phyloP scores from a whole-genome alignment of 1,140 invertebrate species.

The Vanessa tameamea region DNA sequence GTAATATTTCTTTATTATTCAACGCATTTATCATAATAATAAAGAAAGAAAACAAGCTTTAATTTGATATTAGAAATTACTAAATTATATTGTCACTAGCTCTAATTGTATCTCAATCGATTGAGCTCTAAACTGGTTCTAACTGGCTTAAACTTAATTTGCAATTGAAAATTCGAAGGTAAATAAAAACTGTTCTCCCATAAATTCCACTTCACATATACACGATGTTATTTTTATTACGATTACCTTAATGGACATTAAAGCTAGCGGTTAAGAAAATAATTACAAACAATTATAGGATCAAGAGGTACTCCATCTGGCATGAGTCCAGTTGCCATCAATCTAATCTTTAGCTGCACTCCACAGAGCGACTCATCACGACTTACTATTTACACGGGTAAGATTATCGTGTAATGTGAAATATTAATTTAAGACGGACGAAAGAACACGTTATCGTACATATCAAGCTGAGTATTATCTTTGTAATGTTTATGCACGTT shows the following conservation, averaged over 20 bases:
- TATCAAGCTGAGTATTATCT: neutral
- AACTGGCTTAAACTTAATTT: too few species aligned
- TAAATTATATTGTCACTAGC: too few species aligned
- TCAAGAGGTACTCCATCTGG: neutral
- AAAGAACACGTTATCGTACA: neutral
- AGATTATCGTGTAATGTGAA: conserved; percentile 15
- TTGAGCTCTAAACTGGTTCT: too few species aligned
- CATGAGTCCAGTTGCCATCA: conserved; percentile 4
- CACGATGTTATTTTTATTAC: neutral
- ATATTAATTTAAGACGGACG: conserved; percentile 11
- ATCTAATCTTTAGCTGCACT: conserved; percentile 1
- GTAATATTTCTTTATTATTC: too few species aligned
- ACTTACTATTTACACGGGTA: neutral
- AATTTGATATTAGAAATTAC: too few species aligned
- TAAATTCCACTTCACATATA: too few species aligned
- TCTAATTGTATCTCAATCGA: too few species aligned
- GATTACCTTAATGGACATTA: conserved; percentile 5
- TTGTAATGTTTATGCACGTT: neutral
- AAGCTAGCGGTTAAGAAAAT: neutral
- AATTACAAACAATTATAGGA: conserved; percentile 6
- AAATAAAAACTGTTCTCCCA: too few species aligned
- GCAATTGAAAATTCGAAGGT: too few species aligned
- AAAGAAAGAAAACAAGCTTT: too few species aligned
- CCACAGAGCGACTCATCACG: conserved; percentile 1
- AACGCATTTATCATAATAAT: too few species aligned